These are phyloP conservation scores for Champsocephalus esox DNA, from an alignment of 2,797 vertebrate genomes.

Conservation along the genomic window DNA sequence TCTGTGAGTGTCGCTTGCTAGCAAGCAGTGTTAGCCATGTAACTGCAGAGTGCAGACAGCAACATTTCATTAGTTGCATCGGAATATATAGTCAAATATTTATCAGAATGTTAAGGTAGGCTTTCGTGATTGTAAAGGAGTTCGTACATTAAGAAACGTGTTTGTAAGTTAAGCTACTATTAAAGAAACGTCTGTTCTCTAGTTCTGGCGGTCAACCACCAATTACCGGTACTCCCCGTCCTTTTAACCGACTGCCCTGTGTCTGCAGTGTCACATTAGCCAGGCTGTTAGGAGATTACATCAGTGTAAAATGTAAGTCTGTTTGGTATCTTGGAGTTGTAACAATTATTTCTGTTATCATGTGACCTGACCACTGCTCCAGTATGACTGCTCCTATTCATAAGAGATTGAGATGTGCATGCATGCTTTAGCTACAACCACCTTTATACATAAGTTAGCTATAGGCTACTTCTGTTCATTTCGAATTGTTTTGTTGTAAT, in stretches of 20 bases:
- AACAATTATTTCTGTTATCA: conserved; percentile 53
- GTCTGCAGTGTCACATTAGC: conserved; percentile 26
- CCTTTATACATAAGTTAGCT: not conserved
- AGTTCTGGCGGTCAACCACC: conserved; percentile 9
- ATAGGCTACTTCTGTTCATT: not conserved
- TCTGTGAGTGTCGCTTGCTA: conserved; percentile 67
- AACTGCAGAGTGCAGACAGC: conserved; percentile 30
- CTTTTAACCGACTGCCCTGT: not conserved
- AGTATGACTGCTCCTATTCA: conserved; percentile 67
- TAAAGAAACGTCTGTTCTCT: conserved; percentile 3
- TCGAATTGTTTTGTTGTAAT: not conserved
- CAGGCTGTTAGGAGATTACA: conserved; percentile 25
- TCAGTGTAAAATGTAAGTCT: conserved; percentile 35
- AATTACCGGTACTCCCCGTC: not conserved
- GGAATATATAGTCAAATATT: not conserved
- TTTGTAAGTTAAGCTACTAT: not conserved
- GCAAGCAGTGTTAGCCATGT: conserved; percentile 65
- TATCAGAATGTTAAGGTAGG: not conserved
- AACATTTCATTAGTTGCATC: conserved; percentile 22
- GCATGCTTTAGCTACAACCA: conserved; percentile 2
- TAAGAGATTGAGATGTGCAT: conserved; percentile 31
- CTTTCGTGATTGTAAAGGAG: not conserved
- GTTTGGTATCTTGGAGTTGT: conserved; percentile 43
- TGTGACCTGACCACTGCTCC: conserved; percentile 63
- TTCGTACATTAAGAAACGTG: not conserved